Conservation (phyloP, 2,797 vertebrate species). For the Garrulus glandarius region DNA sequence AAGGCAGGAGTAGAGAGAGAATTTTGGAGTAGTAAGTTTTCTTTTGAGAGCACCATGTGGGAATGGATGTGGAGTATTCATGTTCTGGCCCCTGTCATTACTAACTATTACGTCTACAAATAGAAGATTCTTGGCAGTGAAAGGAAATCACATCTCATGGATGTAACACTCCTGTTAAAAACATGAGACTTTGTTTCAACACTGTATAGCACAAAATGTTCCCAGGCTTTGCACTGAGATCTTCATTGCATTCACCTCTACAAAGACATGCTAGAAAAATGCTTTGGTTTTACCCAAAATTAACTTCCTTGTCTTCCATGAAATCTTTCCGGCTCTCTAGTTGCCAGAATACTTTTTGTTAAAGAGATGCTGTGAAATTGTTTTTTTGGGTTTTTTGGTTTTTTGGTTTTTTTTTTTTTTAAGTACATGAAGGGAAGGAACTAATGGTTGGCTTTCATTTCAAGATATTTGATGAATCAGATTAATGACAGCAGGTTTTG, state of each 20-base stretch:
- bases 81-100: background rate
- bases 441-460: background rate
- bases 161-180: background rate
- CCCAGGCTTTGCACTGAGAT: background rate
- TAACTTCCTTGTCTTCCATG: background rate
- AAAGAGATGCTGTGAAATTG: background rate
- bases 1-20: background rate
- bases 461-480: background rate
- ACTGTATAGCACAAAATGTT: background rate
- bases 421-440: background rate
- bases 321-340: background rate
- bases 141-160: background rate
- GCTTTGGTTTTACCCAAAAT: background rate
- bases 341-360: background rate
- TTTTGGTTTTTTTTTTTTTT: background rate
- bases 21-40: background rate
- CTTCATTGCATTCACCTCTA: background rate
- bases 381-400: background rate
- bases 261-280: background rate
- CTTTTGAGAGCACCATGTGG: background rate
- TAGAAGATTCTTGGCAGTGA: background rate
- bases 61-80: background rate
- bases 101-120: background rate
- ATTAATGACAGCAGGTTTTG: background rate
- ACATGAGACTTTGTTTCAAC: background rate